Conservation (phyloP, 2,113 vertebrate genomes). For the Pluvialis apricaria region DNA sequence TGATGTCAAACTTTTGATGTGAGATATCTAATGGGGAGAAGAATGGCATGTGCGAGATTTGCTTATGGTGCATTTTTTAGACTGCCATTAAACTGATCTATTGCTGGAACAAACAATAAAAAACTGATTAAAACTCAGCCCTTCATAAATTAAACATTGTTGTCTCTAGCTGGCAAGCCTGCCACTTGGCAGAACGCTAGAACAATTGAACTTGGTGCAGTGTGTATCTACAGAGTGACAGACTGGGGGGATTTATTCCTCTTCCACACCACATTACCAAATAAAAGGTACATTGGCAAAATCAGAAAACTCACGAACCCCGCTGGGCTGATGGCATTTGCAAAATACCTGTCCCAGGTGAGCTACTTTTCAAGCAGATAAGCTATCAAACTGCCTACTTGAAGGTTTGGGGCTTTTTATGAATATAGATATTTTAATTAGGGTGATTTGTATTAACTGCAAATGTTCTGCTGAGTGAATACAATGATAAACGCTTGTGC, state of each 20-base stretch:
- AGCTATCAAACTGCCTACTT: not conserved
- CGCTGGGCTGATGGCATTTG: not conserved
- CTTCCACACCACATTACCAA: not conserved
- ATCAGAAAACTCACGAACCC: not conserved
- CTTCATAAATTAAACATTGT: conserved; percentile 60
- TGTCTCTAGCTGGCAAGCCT: conserved; percentile 38
- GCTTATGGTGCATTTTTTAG: conserved; percentile 47
- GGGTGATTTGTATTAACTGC: not conserved
- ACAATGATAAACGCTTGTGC: not conserved
- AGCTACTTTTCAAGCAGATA: not conserved
- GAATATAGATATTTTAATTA: not conserved
- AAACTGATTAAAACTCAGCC: conserved; percentile 56
- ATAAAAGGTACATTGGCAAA: not conserved
- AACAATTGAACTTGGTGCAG: not conserved
- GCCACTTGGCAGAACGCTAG: conserved; percentile 33
- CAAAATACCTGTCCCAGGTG: conserved; percentile 1
- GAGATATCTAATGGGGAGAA: not conserved
- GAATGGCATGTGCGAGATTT: conserved; percentile 24
- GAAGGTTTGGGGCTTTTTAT: not conserved
- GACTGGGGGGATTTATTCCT: not conserved
- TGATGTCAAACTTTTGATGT: not conserved
- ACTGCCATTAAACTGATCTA: conserved; percentile 52
- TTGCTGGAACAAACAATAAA: conserved; percentile 61
- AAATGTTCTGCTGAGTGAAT: not conserved
- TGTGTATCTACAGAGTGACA: not conserved